Conservation (phyloP, 2,888 invertebrate genomes). For the Drosophila ustulata region DNA sequence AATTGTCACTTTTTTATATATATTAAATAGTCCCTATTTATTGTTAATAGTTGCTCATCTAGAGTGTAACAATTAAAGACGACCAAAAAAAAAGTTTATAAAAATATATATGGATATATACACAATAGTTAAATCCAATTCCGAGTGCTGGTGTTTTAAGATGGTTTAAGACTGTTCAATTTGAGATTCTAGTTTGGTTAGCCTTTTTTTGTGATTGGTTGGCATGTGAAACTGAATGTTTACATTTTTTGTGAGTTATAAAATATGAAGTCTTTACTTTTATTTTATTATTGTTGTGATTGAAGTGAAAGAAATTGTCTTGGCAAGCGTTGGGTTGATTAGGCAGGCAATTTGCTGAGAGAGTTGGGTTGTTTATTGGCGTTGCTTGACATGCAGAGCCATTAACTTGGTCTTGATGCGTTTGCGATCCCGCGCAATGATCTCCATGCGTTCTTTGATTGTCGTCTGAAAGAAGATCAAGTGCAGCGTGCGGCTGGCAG, state of each 20-base stretch:
- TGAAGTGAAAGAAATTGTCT: conserved; percentile 1
- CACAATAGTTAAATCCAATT: conserved; percentile 9
- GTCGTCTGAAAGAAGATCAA: conserved; percentile 79
- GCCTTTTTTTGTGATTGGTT: background rate
- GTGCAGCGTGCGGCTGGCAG: conserved; percentile 80
- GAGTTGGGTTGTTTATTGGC: conserved; percentile 5
- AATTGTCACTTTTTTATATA: background rate
- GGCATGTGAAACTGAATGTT: background rate
- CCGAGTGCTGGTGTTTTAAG: conserved; percentile 4
- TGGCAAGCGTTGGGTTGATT: background rate
- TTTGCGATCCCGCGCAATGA: conserved; percentile 82
- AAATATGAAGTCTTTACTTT: conserved; percentile 11
- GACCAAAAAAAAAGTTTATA: background rate
- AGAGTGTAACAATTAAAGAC: too few species aligned
- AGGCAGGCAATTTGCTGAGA: background rate
- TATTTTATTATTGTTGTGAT: background rate
- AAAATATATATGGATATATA: background rate
- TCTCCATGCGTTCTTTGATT: conserved; percentile 83
- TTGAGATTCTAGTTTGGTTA: background rate
- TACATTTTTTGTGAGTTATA: background rate
- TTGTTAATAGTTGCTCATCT: background rate
- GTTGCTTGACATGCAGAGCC: conserved; percentile 65
- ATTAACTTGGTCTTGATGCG: conserved; percentile 76
- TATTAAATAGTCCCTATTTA: background rate
- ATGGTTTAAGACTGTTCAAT: background rate